These are phyloP conservation scores for Chionodraco myersi DNA, from an alignment of 2,113 vertebrate species.

Conservation along the genomic window DNA sequence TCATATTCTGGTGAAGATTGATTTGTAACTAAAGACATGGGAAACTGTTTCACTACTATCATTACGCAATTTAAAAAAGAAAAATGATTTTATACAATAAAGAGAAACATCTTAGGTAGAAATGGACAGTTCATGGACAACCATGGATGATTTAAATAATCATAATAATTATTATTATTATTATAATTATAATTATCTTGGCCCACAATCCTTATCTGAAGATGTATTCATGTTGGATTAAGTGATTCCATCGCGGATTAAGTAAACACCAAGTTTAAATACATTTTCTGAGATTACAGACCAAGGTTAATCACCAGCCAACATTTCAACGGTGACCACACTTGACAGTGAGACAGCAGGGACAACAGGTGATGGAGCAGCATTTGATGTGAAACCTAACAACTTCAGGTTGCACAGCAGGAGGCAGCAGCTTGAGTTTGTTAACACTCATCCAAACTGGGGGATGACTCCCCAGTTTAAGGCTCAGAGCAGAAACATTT, in stretches of 20 bases:
- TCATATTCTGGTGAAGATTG: conserved; percentile 20
- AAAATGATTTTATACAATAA: conserved; percentile 9
- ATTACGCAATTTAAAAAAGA: conserved; percentile 4
- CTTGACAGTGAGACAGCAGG: not conserved
- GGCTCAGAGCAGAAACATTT: conserved; percentile 69
- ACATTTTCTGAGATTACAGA: conserved; percentile 15
- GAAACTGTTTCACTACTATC: not conserved
- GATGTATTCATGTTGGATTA: conserved; percentile 29
- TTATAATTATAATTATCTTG: not conserved
- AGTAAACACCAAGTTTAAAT: not conserved
- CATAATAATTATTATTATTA: not conserved
- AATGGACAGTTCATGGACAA: conserved; percentile 14
- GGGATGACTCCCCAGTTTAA: conserved; percentile 52
- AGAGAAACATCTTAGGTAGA: conserved; percentile 21
- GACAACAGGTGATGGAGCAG: conserved; percentile 31
- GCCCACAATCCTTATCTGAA: conserved; percentile 9
- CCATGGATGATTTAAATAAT: conserved; percentile 7
- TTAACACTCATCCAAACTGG: conserved; percentile 54
- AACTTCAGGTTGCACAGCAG: conserved; percentile 9
- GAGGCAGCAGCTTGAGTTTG: conserved; percentile 65
- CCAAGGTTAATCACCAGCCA: conserved; percentile 26
- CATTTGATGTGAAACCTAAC: conserved; percentile 51
- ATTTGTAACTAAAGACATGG: conserved; percentile 17
- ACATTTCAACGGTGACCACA: conserved; percentile 23
- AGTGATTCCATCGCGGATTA: conserved; percentile 30